phyloP scores from a whole-genome alignment of 35 echinoderm and acorn worm species.

The Apostichopus japonicus region DNA sequence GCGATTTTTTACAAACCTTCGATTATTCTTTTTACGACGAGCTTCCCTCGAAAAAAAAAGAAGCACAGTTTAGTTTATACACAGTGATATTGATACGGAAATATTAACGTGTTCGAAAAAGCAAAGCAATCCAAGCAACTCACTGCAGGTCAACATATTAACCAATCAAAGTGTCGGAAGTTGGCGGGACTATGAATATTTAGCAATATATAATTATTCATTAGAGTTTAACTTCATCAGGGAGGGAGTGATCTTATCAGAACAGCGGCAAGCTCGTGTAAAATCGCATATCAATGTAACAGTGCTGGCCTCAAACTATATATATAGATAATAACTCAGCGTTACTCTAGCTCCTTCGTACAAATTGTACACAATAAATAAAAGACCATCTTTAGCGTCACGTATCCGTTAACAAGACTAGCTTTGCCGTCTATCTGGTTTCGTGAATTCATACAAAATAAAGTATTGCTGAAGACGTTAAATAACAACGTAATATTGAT shows the following conservation, averaged over 20 bases:
- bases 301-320: not conserved
- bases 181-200: slow-evolving; percentile 32
- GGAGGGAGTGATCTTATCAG: not conserved
- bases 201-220: not conserved
- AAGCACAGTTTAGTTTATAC: no score
- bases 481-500: no score
- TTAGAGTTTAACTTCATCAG: not conserved
- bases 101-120: not conserved
- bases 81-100: not conserved
- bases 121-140: not conserved
- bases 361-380: no score
- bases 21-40: not conserved
- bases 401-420: no score
- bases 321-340: not conserved
- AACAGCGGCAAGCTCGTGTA: not conserved
- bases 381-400: no score
- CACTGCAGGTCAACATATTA: not conserved
- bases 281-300: not conserved
- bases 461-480: no score
- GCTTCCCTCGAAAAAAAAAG: not conserved
- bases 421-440: no score
- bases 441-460: no score
- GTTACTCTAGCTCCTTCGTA: no score
- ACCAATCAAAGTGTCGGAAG: slow-evolving; percentile 9
- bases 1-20: not conserved